Base-by-base conservation (phyloP, 1,140 invertebrate genomes). In the Drosophila parvula region DNA sequence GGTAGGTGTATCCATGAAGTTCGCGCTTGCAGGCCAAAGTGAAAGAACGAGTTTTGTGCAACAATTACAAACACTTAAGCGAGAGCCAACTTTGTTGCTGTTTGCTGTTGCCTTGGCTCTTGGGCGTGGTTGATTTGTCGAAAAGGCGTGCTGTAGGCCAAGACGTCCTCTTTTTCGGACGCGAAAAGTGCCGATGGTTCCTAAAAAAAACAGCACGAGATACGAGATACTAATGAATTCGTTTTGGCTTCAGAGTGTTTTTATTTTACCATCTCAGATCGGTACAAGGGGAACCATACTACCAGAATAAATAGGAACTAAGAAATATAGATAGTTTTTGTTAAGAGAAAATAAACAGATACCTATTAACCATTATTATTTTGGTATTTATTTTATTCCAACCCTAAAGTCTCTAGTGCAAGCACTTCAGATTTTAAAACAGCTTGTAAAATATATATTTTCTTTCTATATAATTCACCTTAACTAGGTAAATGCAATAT, bases 1-100 rank as follows among this genome's bases (percentile, higher is more conserved):
- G 82, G 69, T 84, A 88, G 88, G 88, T 89, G 88, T 90, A 82
- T 32, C 89, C 89, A 90, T 89, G 81, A 90, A 90, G 89, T 90
- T 90, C 88, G 89, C 88, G 89, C 88, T 82, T 80, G 78, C 77
- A 88, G 78, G 68, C 79, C 60, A 83, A 88, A 89, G 84, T 83
- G 84, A 88, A 89, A 88, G 88, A 90, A 90, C 83, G 44, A 81
- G 84, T 89, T 89, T 79, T 36, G 61, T 43, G 74, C 74, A 47
- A 78, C 75, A 78, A 78, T 78, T 78, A 78, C 75, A 78, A 78
- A 78, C 74, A 78, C 75, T 78, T 78, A 61, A 51, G 56, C 74
- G 27, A 55, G 22, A 45, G 27, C 48, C 40, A 47, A 75, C 51
- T 40, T 51, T 64, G 59, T 56, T 47, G 47, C 34, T 5, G 58